Evolutionary conservation across 2,797 vertebrate genomes (phyloP).

Genomic region (Morus bassanus): DNA sequence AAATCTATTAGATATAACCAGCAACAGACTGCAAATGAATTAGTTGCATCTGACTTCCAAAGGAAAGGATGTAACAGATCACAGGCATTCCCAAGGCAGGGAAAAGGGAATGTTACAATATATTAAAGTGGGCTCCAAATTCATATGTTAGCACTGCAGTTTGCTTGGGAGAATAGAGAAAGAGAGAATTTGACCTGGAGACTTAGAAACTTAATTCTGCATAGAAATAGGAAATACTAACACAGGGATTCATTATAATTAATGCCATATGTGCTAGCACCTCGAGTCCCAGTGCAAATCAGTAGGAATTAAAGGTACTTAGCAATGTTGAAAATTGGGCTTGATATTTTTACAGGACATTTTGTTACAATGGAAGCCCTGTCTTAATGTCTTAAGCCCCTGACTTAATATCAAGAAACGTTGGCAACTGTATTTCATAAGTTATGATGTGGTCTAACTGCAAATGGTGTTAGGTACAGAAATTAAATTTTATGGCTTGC

Average conservation of each 20-base stretch:
- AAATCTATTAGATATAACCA: background rate
- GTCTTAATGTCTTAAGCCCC: background rate
- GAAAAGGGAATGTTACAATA: background rate
- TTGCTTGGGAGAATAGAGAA: background rate
- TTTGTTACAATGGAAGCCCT: background rate
- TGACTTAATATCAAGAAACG: background rate
- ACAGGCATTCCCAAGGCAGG: background rate
- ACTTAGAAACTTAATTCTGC: background rate
- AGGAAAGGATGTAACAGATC: background rate
- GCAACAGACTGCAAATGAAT: background rate
- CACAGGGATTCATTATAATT: background rate
- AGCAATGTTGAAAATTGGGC: background rate
- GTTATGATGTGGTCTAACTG: background rate
- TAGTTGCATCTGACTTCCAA: background rate
- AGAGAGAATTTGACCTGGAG: background rate
- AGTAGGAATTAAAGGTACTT: background rate
- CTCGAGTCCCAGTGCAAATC: background rate
- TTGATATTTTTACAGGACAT: background rate
- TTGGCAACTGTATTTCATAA: background rate
- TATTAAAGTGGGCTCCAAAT: background rate
- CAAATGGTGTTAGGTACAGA: background rate
- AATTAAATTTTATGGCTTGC: background rate
- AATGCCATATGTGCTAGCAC: background rate
- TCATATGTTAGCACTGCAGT: background rate
- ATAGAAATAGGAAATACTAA: background rate